Evolutionary conservation across 2,113 vertebrate genomes (phyloP).

Genomic region (Anoura caudifer): DNA sequence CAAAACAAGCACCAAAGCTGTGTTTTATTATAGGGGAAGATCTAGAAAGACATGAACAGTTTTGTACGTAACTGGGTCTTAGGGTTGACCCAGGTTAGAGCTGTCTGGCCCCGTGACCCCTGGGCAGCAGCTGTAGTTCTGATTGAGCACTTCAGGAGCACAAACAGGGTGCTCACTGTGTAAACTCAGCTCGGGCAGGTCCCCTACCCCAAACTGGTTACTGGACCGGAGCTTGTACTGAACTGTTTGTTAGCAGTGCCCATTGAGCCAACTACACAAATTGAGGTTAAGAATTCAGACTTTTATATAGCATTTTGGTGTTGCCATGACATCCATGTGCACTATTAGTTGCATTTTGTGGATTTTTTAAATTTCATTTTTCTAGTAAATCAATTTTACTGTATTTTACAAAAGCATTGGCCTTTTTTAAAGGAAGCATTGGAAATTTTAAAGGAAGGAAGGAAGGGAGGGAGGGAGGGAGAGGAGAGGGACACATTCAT

Average conservation of each 20-base stretch:
- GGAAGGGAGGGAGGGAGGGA: fast-evolving
- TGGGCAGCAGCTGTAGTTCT: neutral
- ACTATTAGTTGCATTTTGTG: neutral
- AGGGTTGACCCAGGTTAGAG: neutral
- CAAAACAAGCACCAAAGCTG: neutral
- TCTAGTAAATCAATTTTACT: neutral
- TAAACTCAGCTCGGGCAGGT: neutral
- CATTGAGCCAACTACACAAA: no score
- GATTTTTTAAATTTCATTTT: neutral
- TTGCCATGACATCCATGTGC: neutral
- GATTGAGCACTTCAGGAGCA: neutral
- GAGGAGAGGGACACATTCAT: fast-evolving
- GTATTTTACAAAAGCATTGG: neutral
- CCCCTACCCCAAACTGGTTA: neutral
- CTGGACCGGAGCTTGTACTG: neutral
- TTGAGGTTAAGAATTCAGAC: neutral
- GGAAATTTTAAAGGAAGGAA: neutral
- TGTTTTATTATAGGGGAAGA: neutral
- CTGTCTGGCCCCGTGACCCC: neutral
- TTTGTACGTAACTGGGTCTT: neutral
- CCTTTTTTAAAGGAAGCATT: no score
- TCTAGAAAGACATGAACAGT: neutral
- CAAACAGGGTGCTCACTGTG: neutral
- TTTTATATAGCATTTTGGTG: neutral
- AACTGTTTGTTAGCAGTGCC: neutral